Conservation (phyloP, 53 echinoderm and acorn worm genomes). For the Hippasteria phrygiana region DNA sequence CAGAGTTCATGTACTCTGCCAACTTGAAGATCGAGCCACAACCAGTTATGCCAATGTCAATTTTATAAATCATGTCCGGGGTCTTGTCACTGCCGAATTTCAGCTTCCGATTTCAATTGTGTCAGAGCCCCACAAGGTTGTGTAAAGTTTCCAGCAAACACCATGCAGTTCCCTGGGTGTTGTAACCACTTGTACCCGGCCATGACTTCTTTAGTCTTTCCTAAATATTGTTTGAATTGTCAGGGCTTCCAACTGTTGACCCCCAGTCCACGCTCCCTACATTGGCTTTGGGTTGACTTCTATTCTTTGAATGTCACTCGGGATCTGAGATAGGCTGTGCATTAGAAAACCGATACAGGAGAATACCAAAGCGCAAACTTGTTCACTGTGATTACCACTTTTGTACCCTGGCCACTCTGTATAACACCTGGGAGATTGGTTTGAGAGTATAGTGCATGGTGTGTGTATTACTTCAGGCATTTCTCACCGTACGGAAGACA, state of each 20-base stretch:
- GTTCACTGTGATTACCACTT: slow-evolving; percentile 29
- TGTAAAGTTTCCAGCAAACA: background rate
- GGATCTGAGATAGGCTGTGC: slow-evolving; percentile 47
- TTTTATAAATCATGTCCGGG: slow-evolving; percentile 19
- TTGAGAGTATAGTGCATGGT: background rate
- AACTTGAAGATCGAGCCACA: background rate
- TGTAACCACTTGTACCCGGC: background rate
- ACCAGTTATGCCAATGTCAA: slow-evolving; percentile 27
- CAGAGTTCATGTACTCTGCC: slow-evolving; percentile 28
- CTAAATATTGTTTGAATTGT: slow-evolving; percentile 34
- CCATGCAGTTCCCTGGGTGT: slow-evolving; percentile 1
- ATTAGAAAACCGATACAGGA: slow-evolving; percentile 55
- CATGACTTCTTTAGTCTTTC: slow-evolving; percentile 34
- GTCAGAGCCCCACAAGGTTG: background rate
- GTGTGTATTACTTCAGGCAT: slow-evolving; percentile 14
- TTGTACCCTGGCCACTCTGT: background rate
- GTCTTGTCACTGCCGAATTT: slow-evolving; percentile 5
- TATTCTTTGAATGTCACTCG: slow-evolving; percentile 42
- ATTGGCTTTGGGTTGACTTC: slow-evolving; percentile 34
- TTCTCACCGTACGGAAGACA: background rate
- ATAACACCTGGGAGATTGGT: slow-evolving; percentile 41
- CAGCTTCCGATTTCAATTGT: slow-evolving; percentile 17
- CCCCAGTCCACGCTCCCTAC: background rate
- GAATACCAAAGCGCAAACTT: slow-evolving; percentile 15
- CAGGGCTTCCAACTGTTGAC: background rate